These are phyloP conservation scores for Zosterops lateralis DNA, from an alignment of 2,113 vertebrate genomes.

Conservation along the genomic window DNA sequence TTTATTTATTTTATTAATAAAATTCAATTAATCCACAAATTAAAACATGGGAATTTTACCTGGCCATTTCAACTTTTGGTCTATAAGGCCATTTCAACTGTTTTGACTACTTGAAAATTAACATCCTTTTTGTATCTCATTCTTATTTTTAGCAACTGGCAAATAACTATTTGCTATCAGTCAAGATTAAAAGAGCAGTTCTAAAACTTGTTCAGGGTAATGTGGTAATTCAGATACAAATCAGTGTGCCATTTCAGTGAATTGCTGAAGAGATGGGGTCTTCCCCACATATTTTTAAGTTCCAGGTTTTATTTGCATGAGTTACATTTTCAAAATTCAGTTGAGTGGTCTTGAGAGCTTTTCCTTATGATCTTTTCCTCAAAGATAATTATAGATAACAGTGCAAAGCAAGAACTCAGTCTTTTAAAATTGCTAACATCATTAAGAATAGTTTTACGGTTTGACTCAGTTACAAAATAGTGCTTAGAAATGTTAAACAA, in stretches of 20 bases:
- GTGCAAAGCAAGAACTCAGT: not conserved
- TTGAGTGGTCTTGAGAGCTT: not conserved
- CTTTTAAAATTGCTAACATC: not conserved
- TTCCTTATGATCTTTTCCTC: not conserved
- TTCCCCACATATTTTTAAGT: not conserved
- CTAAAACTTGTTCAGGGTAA: not conserved
- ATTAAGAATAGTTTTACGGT: not conserved
- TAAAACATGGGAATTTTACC: not conserved
- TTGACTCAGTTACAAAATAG: not conserved
- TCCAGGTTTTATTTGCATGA: not conserved
- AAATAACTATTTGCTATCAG: not conserved
- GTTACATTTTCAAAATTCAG: not conserved
- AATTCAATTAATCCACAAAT: not conserved
- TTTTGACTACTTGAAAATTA: not conserved
- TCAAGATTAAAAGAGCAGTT: not conserved
- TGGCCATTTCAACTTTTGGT: not conserved
- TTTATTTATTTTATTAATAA: slow-evolving; percentile 25
- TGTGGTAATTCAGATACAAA: not conserved
- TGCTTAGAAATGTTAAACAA: not conserved
- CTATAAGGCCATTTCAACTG: not conserved
- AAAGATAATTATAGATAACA: not conserved
- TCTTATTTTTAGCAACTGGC: not conserved
- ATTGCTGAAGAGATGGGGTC: not conserved
- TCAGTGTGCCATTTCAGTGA: not conserved
- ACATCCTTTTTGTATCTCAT: not conserved